Evolutionary conservation across 2,113 vertebrate species (phyloP).

Genomic region (Monarcha castaneiventris): DNA sequence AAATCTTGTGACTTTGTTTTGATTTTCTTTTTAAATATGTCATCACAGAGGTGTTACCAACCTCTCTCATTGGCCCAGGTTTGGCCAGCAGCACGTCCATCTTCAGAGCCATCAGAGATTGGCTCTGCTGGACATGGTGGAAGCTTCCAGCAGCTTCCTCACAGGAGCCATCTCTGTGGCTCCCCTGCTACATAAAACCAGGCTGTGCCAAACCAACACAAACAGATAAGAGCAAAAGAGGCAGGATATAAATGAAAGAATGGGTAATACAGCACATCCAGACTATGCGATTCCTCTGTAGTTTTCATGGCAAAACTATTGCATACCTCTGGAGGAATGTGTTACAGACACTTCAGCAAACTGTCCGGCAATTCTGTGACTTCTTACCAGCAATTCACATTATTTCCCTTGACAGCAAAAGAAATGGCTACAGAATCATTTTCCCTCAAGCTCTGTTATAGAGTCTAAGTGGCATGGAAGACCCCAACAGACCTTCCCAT

Average conservation of each 20-base stretch:
- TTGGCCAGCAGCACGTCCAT: neutral
- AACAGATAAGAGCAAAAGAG: neutral
- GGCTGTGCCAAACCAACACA: neutral
- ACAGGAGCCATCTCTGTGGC: neutral
- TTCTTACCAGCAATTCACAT: neutral
- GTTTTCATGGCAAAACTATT: neutral
- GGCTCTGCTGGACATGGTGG: neutral
- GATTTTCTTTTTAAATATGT: neutral
- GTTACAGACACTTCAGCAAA: neutral
- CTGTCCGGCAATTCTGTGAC: accelerated
- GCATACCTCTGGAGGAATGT: neutral
- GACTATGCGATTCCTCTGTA: neutral
- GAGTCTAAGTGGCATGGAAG: neutral
- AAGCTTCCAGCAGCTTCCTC: neutral
- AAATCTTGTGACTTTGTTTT: neutral
- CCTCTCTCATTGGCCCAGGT: neutral
- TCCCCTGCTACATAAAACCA: neutral
- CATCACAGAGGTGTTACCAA: neutral
- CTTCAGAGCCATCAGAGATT: neutral
- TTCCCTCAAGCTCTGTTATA: neutral
- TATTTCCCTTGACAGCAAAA: neutral
- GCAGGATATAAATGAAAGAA: neutral
- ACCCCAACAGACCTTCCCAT: neutral
- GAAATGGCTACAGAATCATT: neutral
- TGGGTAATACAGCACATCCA: neutral